These are phyloP conservation scores for Archilochus colubris DNA, from an alignment of 2,113 vertebrate genomes.

Conservation along the genomic window DNA sequence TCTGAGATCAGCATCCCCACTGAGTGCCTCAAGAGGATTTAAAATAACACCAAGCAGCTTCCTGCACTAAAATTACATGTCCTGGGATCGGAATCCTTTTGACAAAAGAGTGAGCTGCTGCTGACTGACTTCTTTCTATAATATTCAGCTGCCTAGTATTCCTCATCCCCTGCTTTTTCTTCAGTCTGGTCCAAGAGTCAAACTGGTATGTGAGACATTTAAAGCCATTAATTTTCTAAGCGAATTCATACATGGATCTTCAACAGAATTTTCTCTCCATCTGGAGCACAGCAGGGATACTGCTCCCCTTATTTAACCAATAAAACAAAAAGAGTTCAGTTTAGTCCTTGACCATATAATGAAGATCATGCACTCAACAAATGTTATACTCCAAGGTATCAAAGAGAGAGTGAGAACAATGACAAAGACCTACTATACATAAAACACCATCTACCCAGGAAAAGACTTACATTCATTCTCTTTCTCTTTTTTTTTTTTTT, in stretches of 20 bases:
- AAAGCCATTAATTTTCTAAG: not conserved
- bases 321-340: not conserved
- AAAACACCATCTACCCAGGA: not conserved
- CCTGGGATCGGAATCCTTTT: not conserved
- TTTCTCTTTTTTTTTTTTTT: accelerated
- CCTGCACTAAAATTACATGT: not conserved
- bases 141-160: not conserved
- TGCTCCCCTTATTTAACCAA: not conserved
- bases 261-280: constrained; percentile 2
- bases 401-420: constrained; percentile 7
- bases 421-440: not conserved
- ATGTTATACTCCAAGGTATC: not conserved
- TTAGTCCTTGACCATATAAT: not conserved
- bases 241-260: not conserved
- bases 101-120: not conserved
- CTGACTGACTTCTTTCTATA: not conserved
- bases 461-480: not conserved
- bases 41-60: not conserved
- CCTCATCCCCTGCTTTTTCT: not conserved
- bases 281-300: not conserved
- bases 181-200: not conserved
- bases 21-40: not conserved
- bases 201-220: not conserved
- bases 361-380: not conserved
- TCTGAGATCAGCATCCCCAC: not conserved